These are phyloP conservation scores for Callosobruchus maculatus DNA, from an alignment of 2,888 invertebrate species.

Conservation along the genomic window DNA sequence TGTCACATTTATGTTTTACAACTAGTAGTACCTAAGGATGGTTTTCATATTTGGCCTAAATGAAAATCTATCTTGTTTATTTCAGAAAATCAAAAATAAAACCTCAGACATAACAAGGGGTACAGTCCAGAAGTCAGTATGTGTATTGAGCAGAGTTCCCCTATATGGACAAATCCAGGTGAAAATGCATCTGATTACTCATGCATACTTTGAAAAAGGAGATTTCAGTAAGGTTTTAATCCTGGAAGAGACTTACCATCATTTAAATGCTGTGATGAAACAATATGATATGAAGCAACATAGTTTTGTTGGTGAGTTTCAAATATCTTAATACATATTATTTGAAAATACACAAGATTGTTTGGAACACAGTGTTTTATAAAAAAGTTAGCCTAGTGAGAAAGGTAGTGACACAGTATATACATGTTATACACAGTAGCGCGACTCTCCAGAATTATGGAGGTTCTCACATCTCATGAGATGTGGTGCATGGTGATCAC, in stretches of 20 bases:
- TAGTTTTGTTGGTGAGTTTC: slow-evolving; percentile 62
- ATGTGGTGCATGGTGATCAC: too few species aligned
- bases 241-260: slow-evolving; percentile 87
- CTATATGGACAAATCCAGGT: slow-evolving; percentile 93
- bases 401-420: too few species aligned
- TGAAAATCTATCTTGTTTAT: slow-evolving; percentile 13
- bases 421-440: too few species aligned
- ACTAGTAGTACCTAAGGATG: too few species aligned
- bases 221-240: slow-evolving; percentile 86
- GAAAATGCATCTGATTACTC: slow-evolving; percentile 92
- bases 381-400: too few species aligned
- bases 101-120: slow-evolving; percentile 95
- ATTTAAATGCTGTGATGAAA: slow-evolving; percentile 80
- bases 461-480: too few species aligned
- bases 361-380: too few species aligned
- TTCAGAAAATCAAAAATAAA: slow-evolving; percentile 83
- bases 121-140: slow-evolving; percentile 97
- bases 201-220: slow-evolving; percentile 95
- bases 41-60: too few species aligned
- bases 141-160: slow-evolving; percentile 86
- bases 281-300: slow-evolving; percentile 60
- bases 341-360: too few species aligned
- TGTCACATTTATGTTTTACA: too few species aligned
- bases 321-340: background rate
- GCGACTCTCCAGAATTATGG: too few species aligned